Evolutionary conservation across 2,888 invertebrate species (phyloP), one percentile per base, ranked within the genome.

Genomic region (Caenorhabditis doughertyi): DNA sequence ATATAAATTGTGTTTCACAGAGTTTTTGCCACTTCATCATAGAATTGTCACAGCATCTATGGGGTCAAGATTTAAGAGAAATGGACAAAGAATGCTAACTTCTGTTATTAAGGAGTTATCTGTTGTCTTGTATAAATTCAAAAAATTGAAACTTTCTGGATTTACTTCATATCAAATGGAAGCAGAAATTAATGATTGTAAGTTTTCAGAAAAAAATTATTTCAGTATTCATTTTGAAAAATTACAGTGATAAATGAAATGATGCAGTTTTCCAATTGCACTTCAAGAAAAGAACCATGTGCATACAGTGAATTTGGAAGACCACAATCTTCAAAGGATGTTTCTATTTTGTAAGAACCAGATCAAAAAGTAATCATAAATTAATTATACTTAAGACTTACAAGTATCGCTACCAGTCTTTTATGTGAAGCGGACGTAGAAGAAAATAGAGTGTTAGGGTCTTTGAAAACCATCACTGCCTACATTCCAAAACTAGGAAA

Each of bases 401-500:
- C 89, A 2, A 68, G 88, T 27, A 74, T 90, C 39, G 84, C 88
- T 3, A 85, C 90, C 16, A 89, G 89, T 21, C 79, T 90, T 8
- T 79, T 91, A 1, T 90, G 90, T 60, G 88, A 89, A 74, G 87
- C 89, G 0, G 77, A 83, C n/a, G 89, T 86, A 3, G 87, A 89
- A 35, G 86, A 87, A 42, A 71, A 81, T 39, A 49, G 84, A 21
- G 88, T 91, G 8, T 85, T 89, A 44, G 89, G 89, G 0, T 84
- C 89, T 1, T 39, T 91, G 1, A 67, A 71, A 72, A 86, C 76
- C 2, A 60, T 87, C 0, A 71, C 68, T 1, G 60, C 68, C 8
- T 72, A 68, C 44, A 72, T 86, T 1, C 72, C 68, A 42, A 74
- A 76, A 44, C 65, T 83, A 2, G 68, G 70, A n/a, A 39, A 64